Conservation (phyloP, 2,888 invertebrate genomes). For the Ernsta delagoae region DNA sequence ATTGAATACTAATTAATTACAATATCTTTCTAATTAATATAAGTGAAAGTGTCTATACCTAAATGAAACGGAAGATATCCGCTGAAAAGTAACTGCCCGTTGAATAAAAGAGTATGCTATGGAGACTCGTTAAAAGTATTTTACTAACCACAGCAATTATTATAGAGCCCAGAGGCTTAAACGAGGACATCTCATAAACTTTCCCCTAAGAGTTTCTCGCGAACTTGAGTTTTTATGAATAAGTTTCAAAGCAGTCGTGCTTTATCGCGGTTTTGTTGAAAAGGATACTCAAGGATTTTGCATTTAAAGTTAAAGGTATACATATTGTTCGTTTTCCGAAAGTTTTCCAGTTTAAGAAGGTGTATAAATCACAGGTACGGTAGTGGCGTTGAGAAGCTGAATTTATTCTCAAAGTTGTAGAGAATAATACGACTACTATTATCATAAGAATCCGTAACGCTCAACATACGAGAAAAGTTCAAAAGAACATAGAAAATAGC, state of each 20-base stretch:
- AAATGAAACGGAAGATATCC: no score
- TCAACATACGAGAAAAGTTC: background rate
- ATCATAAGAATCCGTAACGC: background rate
- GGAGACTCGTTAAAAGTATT: slow-evolving; percentile 32
- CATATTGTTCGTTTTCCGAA: slow-evolving; percentile 15
- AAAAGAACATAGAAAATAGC: background rate
- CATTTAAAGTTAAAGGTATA: background rate
- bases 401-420: slow-evolving; percentile 5
- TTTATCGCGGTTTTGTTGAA: slow-evolving; percentile 21
- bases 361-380: slow-evolving; percentile 7
- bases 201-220: slow-evolving; percentile 11
- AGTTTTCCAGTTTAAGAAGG: background rate
- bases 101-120: slow-evolving; percentile 2
- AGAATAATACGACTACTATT: background rate
- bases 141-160: slow-evolving; percentile 29
- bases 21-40: no score
- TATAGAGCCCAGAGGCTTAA: slow-evolving; percentile 20
- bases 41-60: no score
- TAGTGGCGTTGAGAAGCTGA: slow-evolving; percentile 1
- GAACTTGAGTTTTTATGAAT: slow-evolving; percentile 22
- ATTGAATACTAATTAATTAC: no score
- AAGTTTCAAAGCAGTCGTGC: slow-evolving; percentile 14
- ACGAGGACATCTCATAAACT: slow-evolving; percentile 22
- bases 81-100: background rate
- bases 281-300: background rate